Conservation (phyloP, 2,113 vertebrate species). For the Gracilinanus agilis region DNA sequence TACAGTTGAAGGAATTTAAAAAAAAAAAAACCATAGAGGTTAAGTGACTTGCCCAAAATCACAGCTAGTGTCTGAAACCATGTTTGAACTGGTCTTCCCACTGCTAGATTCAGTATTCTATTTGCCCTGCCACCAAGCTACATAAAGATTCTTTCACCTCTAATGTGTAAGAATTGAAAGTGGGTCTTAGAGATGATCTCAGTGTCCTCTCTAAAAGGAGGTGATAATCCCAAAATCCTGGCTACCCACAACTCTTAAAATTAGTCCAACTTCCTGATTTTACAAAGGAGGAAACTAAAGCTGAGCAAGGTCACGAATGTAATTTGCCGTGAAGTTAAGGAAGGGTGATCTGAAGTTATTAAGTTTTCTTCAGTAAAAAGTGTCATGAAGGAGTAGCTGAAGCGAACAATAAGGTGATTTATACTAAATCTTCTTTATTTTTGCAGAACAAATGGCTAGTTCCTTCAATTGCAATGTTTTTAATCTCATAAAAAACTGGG, state of each 20-base stretch:
- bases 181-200: neutral
- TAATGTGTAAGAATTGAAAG: neutral
- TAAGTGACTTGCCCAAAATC: too few species aligned
- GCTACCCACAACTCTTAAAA: neutral
- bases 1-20: too few species aligned
- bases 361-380: neutral
- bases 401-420: neutral
- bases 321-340: neutral
- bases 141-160: too few species aligned
- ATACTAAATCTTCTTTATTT: neutral
- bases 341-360: neutral
- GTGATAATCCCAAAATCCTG: neutral
- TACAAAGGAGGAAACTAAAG: neutral
- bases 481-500: fast-evolving
- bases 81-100: too few species aligned
- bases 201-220: neutral
- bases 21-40: too few species aligned
- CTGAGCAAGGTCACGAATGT: neutral
- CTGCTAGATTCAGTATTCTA: too few species aligned
- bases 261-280: neutral
- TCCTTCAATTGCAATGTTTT: neutral
- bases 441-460: too few species aligned
- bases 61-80: too few species aligned
- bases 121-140: neutral
- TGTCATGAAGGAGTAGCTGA: neutral